Conservation (phyloP, 2,113 vertebrate genomes). For the Alethe diademata region DNA sequence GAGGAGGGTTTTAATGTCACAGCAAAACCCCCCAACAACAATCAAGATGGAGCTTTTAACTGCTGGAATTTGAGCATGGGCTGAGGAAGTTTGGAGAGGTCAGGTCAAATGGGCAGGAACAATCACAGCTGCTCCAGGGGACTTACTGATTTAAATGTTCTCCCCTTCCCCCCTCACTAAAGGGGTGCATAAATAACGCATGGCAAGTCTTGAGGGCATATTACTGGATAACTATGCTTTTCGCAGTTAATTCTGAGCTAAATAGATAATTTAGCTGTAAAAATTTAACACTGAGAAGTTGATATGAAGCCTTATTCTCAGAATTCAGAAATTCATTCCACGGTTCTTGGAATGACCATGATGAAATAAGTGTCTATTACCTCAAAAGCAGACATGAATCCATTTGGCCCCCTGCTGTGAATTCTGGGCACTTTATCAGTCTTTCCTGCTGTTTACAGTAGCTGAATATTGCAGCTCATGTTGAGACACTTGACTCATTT, state of each 20-base stretch:
- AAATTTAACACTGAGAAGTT: neutral
- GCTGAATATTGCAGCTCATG: neutral
- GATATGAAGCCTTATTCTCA: neutral
- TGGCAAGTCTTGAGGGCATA: neutral
- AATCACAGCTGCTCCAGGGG: fast-evolving
- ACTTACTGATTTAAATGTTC: neutral
- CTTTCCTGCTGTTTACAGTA: neutral
- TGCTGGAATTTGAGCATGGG: neutral
- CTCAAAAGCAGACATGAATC: fast-evolving
- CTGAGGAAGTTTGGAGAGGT: neutral
- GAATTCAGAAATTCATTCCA: neutral
- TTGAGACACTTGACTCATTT: neutral
- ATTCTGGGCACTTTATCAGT: too few species aligned
- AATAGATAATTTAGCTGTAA: neutral
- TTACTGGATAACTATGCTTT: neutral
- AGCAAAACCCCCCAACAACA: neutral
- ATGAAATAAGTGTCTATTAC: neutral
- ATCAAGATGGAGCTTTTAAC: neutral
- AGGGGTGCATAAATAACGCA: neutral
- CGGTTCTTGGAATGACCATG: neutral
- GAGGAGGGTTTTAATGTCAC: neutral
- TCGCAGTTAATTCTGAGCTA: neutral
- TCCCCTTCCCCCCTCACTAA: fast-evolving
- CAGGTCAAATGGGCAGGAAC: neutral
- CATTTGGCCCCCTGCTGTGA: neutral